Conservation (phyloP, 1,140 invertebrate species). For the Heliconius eleuchia region DNA sequence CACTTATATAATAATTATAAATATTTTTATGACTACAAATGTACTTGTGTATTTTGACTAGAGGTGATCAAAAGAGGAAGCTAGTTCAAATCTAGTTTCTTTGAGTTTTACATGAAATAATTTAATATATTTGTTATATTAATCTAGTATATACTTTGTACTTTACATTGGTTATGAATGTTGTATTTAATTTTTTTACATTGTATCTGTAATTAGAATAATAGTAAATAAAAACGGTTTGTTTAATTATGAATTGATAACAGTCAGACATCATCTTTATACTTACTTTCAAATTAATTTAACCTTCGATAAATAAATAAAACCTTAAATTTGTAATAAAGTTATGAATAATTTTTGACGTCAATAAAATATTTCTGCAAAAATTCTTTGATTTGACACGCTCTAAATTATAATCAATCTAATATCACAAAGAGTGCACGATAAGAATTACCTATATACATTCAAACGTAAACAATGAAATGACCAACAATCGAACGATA, state of each 20-base stretch:
- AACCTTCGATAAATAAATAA: neutral
- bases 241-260: neutral
- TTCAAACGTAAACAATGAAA: constrained; percentile 54
- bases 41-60: too few relatives aligned
- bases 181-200: neutral
- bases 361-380: neutral
- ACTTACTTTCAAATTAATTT: neutral
- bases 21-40: too few relatives aligned
- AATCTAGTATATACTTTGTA: too few relatives aligned
- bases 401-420: neutral
- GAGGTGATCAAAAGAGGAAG: too few relatives aligned
- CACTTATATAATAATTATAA: too few relatives aligned
- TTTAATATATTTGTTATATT: too few relatives aligned
- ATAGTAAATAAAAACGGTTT: neutral
- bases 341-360: neutral
- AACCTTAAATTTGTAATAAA: too few relatives aligned
- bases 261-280: neutral
- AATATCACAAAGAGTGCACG: neutral
- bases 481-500: constrained; percentile 64
- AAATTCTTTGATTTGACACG: neutral
- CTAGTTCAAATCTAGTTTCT: too few relatives aligned
- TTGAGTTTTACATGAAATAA: too few relatives aligned
- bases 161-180: neutral
- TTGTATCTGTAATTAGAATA: neutral
- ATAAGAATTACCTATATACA: neutral